Percentiles rank a stretch among this genome's conserved stretches.
phyloP scores from a whole-genome alignment of 1,140 invertebrate genomes.

The Drosophila rhopaloa region DNA sequence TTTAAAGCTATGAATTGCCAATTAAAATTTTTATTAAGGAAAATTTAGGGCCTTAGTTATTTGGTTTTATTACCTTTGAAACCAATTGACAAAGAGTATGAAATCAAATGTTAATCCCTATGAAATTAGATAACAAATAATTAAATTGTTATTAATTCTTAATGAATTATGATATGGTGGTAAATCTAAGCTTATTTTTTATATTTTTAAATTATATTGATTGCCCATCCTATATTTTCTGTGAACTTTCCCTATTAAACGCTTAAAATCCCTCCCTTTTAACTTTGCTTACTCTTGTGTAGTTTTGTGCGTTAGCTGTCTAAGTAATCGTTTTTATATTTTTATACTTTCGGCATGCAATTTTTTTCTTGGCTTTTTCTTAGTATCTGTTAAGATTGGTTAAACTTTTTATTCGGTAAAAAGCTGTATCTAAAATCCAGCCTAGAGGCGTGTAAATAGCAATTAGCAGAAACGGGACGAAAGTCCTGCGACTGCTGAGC shows the following conservation, averaged over 20 bases:
- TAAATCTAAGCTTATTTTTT: too few relatives aligned
- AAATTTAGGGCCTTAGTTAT: too few relatives aligned
- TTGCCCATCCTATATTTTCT: slow-evolving; percentile 2
- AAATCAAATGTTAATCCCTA: too few relatives aligned
- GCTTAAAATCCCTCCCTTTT: not conserved
- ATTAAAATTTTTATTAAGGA: too few relatives aligned
- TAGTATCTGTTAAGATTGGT: slow-evolving; percentile 43
- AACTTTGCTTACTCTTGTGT: slow-evolving; percentile 30
- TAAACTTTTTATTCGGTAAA: slow-evolving; percentile 17
- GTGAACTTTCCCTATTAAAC: not conserved
- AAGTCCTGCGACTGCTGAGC: slow-evolving; percentile 50
- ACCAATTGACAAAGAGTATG: too few relatives aligned
- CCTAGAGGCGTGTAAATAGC: slow-evolving; percentile 72
- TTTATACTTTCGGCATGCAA: slow-evolving; percentile 25
- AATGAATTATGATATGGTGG: too few relatives aligned
- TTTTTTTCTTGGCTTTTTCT: slow-evolving; percentile 31
- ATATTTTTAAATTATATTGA: too few relatives aligned
- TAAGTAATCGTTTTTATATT: slow-evolving; percentile 3
- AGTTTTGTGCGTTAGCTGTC: slow-evolving; percentile 24
- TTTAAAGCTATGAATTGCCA: not conserved
- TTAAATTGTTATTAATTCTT: too few relatives aligned
- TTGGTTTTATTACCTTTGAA: too few relatives aligned
- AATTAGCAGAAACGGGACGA: slow-evolving; percentile 38
- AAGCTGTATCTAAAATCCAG: slow-evolving; percentile 38
- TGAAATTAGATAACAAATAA: too few relatives aligned